Evolutionary conservation across 2,113 vertebrate species (phyloP).

Genomic region (Nettapus auritus): DNA sequence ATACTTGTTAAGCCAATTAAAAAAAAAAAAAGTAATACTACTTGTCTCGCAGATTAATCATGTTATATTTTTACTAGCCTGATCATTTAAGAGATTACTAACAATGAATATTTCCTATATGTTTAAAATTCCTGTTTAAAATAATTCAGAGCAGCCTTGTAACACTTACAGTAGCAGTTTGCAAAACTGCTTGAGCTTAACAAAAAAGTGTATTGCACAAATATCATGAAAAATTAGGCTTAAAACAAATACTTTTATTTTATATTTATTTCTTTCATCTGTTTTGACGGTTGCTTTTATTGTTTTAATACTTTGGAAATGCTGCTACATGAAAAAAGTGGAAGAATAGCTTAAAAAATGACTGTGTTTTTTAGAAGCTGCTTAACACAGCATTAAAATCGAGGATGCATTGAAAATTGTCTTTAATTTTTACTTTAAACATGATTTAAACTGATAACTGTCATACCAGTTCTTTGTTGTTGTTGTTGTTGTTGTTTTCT

Average conservation of each 20-base stretch:
- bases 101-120: not conserved
- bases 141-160: not conserved
- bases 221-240: not conserved
- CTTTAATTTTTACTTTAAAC: not conserved
- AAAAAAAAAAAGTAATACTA: not conserved
- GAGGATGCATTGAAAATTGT: not conserved
- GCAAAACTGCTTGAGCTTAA: not conserved
- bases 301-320: not conserved
- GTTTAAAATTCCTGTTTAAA: constrained; percentile 12
- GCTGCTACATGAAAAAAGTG: not conserved
- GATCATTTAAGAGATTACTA: not conserved
- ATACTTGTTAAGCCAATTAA: not conserved
- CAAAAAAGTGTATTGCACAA: not conserved
- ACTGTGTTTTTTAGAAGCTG: not conserved
- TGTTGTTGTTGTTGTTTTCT: not conserved
- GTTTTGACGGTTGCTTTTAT: not conserved
- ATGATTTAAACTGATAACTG: not conserved
- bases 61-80: not conserved
- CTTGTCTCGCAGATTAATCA: not conserved
- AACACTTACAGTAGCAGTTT: not conserved
- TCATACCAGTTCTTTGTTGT: not conserved
- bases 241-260: not conserved
- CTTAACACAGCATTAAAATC: not conserved
- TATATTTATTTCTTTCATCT: not conserved
- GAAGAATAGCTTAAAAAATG: not conserved